These are phyloP conservation scores for Limnodromus scolopaceus DNA, from an alignment of 2,797 vertebrate species.

Conservation along the genomic window DNA sequence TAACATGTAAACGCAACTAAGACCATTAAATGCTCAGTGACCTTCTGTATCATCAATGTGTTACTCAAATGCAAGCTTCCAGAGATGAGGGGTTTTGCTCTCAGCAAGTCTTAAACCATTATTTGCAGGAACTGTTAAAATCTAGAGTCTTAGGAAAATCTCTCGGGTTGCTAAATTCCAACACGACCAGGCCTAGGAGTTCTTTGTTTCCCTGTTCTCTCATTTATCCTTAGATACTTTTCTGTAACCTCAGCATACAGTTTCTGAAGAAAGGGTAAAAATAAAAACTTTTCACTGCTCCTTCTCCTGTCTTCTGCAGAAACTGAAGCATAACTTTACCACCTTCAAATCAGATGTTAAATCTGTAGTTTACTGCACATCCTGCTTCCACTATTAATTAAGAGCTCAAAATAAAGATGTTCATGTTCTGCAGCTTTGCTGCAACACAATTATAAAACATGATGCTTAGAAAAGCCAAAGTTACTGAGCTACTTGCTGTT, in stretches of 20 bases:
- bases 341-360: not conserved
- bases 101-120: not conserved
- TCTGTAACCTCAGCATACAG: not conserved
- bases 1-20: not conserved
- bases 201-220: not conserved
- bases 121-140: not conserved
- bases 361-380: not conserved
- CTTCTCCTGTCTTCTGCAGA: not conserved
- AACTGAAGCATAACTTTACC: not conserved
- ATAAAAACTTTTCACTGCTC: not conserved
- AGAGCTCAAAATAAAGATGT: not conserved
- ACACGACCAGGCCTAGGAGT: not conserved
- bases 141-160: not conserved
- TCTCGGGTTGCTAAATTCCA: not conserved
- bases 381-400: not conserved
- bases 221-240: not conserved
- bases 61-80: not conserved
- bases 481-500: not conserved
- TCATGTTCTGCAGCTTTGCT: not conserved
- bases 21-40: not conserved
- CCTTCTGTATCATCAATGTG: not conserved
- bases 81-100: not conserved
- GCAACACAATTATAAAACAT: not conserved
- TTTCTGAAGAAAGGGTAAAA: not conserved
- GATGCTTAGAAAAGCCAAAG: not conserved